Conservation (phyloP, 2,113 vertebrate species). For the Clarias macrocephalus region DNA sequence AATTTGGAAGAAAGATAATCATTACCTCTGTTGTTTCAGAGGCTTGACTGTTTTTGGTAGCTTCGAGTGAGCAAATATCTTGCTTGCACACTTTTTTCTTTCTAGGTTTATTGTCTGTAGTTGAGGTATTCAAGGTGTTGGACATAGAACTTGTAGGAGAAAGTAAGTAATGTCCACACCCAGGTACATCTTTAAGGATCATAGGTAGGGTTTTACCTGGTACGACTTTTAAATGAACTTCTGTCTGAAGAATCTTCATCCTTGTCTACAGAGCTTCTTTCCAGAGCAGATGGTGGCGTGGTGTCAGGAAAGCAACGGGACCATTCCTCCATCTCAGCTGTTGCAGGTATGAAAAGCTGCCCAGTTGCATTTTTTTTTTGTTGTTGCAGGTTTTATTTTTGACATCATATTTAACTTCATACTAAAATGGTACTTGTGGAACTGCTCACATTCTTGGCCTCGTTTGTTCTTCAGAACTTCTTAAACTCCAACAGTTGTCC, state of each 20-base stretch:
- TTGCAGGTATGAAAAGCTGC: conserved; percentile 78
- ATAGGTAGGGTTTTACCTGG: neutral
- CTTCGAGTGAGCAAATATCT: neutral
- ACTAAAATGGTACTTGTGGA: neutral
- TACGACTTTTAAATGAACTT: neutral
- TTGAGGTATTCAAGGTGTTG: neutral
- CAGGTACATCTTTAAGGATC: neutral
- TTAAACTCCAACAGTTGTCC: conserved; percentile 90
- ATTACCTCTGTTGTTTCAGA: neutral
- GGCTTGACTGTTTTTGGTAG: neutral
- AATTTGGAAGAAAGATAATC: neutral
- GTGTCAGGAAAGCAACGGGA: conserved; percentile 91
- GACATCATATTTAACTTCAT: neutral
- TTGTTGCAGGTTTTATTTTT: no score
- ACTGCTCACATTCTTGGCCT: neutral
- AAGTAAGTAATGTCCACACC: neutral
- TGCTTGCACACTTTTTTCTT: neutral
- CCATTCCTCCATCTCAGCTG: conserved; percentile 89
- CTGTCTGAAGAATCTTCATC: neutral
- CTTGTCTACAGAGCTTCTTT: conserved; percentile 85
- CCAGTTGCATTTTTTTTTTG: neutral
- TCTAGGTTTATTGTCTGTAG: neutral
- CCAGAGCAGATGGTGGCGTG: conserved; percentile 97
- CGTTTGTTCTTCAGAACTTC: conserved; percentile 79
- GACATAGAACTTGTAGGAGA: neutral